These are phyloP conservation scores for Euwallacea fornicatus DNA, from an alignment of 1,140 invertebrate species.

Conservation along the genomic window DNA sequence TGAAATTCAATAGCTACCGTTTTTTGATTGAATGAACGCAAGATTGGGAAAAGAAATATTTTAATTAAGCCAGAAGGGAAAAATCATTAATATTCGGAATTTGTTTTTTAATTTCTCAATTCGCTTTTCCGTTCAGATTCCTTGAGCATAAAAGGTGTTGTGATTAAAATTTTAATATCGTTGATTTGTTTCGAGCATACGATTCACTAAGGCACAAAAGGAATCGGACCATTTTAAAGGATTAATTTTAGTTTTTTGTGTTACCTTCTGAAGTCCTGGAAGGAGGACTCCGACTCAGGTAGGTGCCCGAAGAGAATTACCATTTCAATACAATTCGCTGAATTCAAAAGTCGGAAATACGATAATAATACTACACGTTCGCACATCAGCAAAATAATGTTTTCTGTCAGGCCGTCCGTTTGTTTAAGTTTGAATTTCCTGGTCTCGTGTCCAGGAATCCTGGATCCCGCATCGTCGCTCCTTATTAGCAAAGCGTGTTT, in stretches of 20 bases:
- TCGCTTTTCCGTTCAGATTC: too few relatives aligned
- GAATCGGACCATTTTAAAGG: slow-evolving; percentile 17
- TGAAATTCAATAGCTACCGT: slow-evolving; percentile 5
- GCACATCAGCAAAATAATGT: slow-evolving; percentile 34
- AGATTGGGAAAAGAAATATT: background rate
- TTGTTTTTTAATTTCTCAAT: too few relatives aligned
- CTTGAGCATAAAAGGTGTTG: slow-evolving; percentile 3
- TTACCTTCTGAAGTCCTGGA: background rate
- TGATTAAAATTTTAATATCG: slow-evolving; percentile 33
- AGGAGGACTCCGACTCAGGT: background rate
- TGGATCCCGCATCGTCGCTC: slow-evolving; percentile 27
- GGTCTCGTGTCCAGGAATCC: slow-evolving; percentile 33
- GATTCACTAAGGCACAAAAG: background rate
- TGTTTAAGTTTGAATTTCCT: slow-evolving; percentile 36
- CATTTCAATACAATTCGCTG: background rate
- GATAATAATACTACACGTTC: slow-evolving; percentile 20
- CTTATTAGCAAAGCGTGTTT: slow-evolving; percentile 42
- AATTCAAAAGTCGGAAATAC: slow-evolving; percentile 1
- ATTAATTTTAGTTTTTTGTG: slow-evolving; percentile 16
- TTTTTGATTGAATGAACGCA: background rate
- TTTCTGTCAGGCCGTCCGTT: slow-evolving; percentile 35
- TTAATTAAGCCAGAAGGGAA: slow-evolving; percentile 12
- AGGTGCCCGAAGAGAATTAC: background rate
- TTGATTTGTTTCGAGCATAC: slow-evolving; percentile 21
- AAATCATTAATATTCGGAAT: slow-evolving; percentile 6